These are phyloP conservation scores for Cryptotis parvus DNA, from an alignment of 2,113 vertebrate genomes.

Conservation along the genomic window DNA sequence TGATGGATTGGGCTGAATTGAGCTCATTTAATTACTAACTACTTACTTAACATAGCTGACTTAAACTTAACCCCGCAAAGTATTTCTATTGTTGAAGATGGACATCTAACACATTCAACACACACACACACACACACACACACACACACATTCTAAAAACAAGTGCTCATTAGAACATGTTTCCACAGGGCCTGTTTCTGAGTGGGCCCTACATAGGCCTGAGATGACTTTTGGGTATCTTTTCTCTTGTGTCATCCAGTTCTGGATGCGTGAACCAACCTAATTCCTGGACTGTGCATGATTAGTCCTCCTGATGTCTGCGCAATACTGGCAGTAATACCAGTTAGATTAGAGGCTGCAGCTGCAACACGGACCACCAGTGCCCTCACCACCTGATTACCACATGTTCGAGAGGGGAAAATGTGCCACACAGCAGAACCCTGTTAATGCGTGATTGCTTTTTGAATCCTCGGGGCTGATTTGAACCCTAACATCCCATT, in stretches of 20 bases:
- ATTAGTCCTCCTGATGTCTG: not conserved
- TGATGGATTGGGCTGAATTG: not conserved
- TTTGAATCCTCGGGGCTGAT: not conserved
- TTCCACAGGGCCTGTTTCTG: not conserved
- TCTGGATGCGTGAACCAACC: not conserved
- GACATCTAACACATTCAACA: not conserved
- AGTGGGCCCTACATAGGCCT: not conserved
- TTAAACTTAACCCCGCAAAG: not conserved
- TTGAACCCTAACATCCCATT: not conserved
- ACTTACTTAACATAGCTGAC: conserved; percentile 1
- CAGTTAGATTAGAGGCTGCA: not conserved
- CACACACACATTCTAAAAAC: too few relatives aligned
- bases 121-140: too few relatives aligned
- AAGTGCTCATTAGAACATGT: not conserved
- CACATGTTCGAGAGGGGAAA: not conserved
- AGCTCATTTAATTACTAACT: not conserved
- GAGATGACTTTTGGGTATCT: not conserved
- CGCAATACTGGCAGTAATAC: not conserved
- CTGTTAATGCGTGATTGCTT: not conserved
- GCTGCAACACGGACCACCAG: not conserved
- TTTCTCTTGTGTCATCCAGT: not conserved
- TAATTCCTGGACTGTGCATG: not conserved
- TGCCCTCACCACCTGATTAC: not conserved
- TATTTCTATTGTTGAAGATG: conserved; percentile 1
- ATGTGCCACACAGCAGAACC: not conserved